Evolutionary conservation across 2,797 vertebrate genomes (phyloP).

Genomic region (Varecia variegata): DNA sequence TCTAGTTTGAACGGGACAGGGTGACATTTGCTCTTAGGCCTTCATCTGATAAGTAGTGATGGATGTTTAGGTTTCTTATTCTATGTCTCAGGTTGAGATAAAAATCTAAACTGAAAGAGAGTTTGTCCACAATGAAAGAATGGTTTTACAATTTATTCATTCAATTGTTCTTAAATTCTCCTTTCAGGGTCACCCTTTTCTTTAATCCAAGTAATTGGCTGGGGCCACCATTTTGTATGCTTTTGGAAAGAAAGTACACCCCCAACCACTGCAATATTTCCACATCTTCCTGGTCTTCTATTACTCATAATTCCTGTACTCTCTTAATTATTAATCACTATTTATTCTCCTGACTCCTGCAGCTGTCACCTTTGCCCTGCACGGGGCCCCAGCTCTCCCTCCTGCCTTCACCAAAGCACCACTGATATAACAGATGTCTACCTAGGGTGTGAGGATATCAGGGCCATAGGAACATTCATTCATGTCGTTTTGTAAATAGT

Average conservation of each 20-base stretch:
- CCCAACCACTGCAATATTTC: not conserved
- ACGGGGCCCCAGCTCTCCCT: not conserved
- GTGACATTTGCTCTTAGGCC: not conserved
- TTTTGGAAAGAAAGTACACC: not conserved
- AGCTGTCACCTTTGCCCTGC: not conserved
- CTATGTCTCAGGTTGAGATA: not conserved
- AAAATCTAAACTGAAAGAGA: not conserved
- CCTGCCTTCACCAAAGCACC: not conserved
- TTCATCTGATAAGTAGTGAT: not conserved
- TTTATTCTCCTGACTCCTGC: not conserved
- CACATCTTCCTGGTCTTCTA: not conserved
- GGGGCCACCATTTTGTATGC: not conserved
- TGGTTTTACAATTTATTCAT: not conserved
- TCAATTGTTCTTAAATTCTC: not conserved
- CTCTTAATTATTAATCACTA: not conserved
- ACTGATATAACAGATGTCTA: not conserved
- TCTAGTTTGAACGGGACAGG: not conserved
- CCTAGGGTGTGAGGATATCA: not conserved
- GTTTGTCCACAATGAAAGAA: not conserved
- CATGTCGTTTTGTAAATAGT: not conserved
- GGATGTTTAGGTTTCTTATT: not conserved
- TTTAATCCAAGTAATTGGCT: not conserved
- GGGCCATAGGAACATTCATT: not conserved
- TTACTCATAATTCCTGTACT: not conserved
- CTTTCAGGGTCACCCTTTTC: not conserved